phyloP scores from a whole-genome alignment of 2,888 invertebrate genomes.

The Caenorhabditis sp. region DNA sequence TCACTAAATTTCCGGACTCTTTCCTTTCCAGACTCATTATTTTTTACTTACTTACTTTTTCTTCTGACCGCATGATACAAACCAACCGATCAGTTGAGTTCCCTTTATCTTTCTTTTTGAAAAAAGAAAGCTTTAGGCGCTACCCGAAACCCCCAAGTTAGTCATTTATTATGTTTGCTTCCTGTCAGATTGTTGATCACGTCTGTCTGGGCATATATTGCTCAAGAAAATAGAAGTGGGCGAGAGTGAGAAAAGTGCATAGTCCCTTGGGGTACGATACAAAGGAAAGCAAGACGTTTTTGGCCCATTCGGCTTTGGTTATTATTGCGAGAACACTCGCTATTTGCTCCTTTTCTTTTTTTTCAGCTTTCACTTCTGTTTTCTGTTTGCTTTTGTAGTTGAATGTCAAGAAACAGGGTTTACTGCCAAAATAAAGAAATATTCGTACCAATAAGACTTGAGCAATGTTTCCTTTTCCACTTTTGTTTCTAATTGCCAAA shows the following conservation, averaged over 20 bases:
- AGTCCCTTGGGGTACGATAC: conserved; percentile 49
- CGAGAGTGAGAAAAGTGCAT: conserved; percentile 40
- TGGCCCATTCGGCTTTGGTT: conserved; percentile 22
- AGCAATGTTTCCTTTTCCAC: no score
- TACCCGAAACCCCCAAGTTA: conserved; percentile 38
- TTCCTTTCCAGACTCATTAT: conserved; percentile 3
- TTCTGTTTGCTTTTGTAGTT: no score
- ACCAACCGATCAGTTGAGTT: no score
- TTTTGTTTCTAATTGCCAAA: background rate
- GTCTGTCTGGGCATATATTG: conserved; percentile 30
- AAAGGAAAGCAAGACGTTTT: conserved; percentile 36
- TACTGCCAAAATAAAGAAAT: no score
- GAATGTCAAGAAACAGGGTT: no score
- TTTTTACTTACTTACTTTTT: background rate
- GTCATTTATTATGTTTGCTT: conserved; percentile 31
- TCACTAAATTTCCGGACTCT: conserved; percentile 39
- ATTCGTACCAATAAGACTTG: no score
- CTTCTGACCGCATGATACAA: background rate
- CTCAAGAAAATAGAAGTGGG: conserved; percentile 6
- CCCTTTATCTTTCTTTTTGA: conserved; percentile 17
- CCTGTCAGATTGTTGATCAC: conserved; percentile 52
- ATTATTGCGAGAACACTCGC: conserved; percentile 53
- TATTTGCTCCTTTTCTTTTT: conserved; percentile 5
- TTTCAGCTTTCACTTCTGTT: background rate
- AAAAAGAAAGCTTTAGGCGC: background rate